Conservation (phyloP, 2,797 vertebrate species). For the Carcharodon carcharias region DNA sequence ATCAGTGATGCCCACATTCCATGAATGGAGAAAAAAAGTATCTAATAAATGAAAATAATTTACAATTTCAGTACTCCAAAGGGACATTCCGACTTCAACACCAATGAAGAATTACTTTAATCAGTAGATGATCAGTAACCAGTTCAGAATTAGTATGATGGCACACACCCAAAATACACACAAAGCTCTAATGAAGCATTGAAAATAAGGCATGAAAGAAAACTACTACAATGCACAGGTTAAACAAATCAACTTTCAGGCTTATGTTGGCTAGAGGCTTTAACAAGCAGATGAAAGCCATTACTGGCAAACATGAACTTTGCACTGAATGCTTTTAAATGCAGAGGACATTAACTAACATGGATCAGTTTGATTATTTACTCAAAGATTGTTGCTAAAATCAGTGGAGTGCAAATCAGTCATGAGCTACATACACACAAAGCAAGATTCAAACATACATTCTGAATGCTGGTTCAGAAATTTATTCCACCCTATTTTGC, state of each 20-base stretch:
- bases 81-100: not conserved
- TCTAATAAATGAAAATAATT: not conserved
- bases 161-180: not conserved
- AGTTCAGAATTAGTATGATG: not conserved
- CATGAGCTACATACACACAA: not conserved
- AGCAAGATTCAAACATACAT: not conserved
- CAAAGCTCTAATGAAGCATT: not conserved
- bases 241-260: not conserved
- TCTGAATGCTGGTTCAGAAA: not conserved
- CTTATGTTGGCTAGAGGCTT: not conserved
- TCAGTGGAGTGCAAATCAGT: not conserved
- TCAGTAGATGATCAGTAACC: not conserved
- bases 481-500: not conserved
- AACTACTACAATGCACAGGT: not conserved
- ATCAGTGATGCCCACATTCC: no score
- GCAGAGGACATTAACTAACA: not conserved
- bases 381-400: not conserved
- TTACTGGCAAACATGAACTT: not conserved
- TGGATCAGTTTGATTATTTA: not conserved
- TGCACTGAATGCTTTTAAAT: not conserved
- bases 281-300: not conserved
- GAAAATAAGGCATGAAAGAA: not conserved
- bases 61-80: not conserved
- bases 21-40: no score
- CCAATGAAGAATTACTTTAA: not conserved